Evolutionary conservation across 2,113 vertebrate genomes (phyloP).

Genomic region (Tragelaphus strepsiceros): DNA sequence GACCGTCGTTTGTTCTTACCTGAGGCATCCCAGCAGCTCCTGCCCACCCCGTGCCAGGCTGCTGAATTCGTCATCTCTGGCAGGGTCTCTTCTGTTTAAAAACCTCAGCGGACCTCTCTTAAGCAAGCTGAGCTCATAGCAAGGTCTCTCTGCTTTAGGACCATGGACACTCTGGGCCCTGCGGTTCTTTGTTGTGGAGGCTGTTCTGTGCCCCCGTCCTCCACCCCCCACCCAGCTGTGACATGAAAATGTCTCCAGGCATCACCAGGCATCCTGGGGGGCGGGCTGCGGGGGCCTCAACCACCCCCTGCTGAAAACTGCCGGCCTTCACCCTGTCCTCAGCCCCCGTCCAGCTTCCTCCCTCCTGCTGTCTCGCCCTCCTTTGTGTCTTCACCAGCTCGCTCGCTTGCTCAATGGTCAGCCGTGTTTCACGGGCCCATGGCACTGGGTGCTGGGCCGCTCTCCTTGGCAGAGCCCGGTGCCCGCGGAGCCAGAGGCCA

Average conservation of each 20-base stretch:
- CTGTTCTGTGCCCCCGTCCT: background rate
- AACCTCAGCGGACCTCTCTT: background rate
- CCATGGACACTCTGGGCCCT: background rate
- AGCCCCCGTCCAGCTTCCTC: background rate
- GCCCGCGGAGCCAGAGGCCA: background rate
- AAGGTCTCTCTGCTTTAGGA: background rate
- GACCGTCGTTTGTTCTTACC: background rate
- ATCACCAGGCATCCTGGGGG: background rate
- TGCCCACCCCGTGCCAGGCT: fast-evolving
- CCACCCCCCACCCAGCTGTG: background rate
- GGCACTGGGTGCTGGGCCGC: background rate
- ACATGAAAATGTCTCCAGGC: background rate
- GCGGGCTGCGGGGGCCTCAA: background rate
- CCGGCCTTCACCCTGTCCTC: background rate
- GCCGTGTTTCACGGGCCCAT: background rate
- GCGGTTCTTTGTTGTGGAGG: background rate
- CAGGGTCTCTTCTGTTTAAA: background rate
- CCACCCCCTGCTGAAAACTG: background rate
- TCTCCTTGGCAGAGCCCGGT: background rate
- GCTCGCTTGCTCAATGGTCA: background rate
- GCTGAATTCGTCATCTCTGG: background rate
- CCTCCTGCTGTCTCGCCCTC: background rate
- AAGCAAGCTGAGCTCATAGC: background rate
- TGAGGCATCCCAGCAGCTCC: background rate
- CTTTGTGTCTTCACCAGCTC: background rate